Evolutionary conservation across 2,113 vertebrate species (phyloP), one percentile per base, ranked within the genome.

Genomic region (Misgurnus mizolepis): DNA sequence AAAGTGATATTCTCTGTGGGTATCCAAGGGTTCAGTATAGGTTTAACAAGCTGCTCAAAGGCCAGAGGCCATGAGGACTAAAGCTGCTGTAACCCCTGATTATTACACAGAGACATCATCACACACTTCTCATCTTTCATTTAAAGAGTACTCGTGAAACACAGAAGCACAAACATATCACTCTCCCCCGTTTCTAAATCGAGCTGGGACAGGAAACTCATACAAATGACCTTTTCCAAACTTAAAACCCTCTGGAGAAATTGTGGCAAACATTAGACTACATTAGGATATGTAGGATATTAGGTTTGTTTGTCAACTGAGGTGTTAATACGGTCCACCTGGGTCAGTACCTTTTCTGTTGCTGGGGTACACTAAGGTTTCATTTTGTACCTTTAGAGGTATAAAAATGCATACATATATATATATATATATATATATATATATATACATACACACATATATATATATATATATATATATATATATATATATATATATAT

Each of bases 21-120:
- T 78, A 81, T 45, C 84, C 69, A 79, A 55, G 58, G 86, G 85
- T 86, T 89, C 79, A 84, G 76, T 75, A 61, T 47, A 76, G 61
- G 72, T 80, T 90, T 89, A 87, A 90, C 78, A 78, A 83, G 80
- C 84, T 67, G 67, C 86, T 79, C 86, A 89, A 17, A 66, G 61
- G 74, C 27, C 74, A 66, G 15, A 53, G 74, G 74, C 9, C 74
- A 55, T 18, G 47, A 55, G 18, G 47, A 77, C 47, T 66, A 34
- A 77, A 66, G 41, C 56, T 47, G 60, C 58, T 50, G 7, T 74
- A 61, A 82, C 77, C 40, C 45, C 61, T 50, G 10, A 78, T 78
- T 84, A 83, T 40, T 61, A 2, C 71, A 61, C 34, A 41, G 7
- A 68, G 75, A 49, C 10, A 34, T 83, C 73, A 80, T 39, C 12